A percentile compares a stretch with the other conserved stretches of the same genome.
Conservation (phyloP, 2,888 invertebrate genomes). For the Xylota segnis region DNA sequence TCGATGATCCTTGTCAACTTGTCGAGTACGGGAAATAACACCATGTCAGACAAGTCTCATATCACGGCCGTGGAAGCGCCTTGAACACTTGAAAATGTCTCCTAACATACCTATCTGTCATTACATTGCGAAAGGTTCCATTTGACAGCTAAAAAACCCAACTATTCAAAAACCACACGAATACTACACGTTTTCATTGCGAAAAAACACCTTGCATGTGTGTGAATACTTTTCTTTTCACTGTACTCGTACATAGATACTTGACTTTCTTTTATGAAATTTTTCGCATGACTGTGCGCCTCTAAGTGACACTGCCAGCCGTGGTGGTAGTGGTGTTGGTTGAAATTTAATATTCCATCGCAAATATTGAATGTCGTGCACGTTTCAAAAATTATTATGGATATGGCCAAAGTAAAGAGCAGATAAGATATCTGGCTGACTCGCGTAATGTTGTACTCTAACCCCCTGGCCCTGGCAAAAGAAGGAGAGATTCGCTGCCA, state of each 20-base stretch:
- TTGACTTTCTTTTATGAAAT: conserved; percentile 6
- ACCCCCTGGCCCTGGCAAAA: conserved; percentile 46
- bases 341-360: conserved; percentile 69
- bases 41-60: background rate
- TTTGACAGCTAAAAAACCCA: background rate
- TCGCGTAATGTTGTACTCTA: conserved; percentile 32
- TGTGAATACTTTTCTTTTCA: conserved; percentile 18
- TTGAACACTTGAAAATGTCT: background rate
- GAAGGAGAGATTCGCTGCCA: conserved; percentile 19
- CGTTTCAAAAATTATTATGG: conserved; percentile 76
- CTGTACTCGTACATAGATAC: conserved; percentile 1
- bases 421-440: conserved; percentile 71
- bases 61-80: background rate
- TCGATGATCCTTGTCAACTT: background rate
- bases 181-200: background rate
- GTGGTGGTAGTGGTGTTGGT: conserved; percentile 36
- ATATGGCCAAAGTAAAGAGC: conserved; percentile 70
- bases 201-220: background rate
- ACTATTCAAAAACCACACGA: background rate
- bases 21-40: background rate
- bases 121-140: background rate
- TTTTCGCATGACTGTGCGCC: conserved; percentile 56
- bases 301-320: background rate
- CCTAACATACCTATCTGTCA: background rate
- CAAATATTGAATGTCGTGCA: conserved; percentile 76